Percentiles rank a stretch among this genome's conserved stretches.
Conservation (phyloP, 2,113 vertebrate genomes). For the Percina caprodes region DNA sequence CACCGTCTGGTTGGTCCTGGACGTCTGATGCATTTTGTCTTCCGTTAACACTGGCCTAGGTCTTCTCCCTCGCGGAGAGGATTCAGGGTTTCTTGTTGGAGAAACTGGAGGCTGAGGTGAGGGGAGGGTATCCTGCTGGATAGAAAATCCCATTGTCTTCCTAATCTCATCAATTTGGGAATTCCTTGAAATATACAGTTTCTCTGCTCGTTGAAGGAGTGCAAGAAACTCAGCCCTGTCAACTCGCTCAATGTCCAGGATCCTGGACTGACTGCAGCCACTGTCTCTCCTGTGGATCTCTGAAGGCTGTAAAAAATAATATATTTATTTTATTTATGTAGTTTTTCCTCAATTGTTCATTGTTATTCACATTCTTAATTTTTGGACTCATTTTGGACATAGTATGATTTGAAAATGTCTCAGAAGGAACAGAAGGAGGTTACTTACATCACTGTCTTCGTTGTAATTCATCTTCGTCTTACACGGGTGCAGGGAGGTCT, state of each 20-base stretch:
- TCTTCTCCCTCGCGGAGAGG: not conserved
- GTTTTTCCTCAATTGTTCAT: not conserved
- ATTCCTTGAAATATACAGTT: not conserved
- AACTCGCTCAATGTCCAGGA: slow-evolving; percentile 3
- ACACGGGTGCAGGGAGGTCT: not conserved
- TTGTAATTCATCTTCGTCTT: not conserved
- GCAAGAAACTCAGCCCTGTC: not conserved
- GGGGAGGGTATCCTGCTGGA: not conserved
- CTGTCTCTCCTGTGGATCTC: not conserved
- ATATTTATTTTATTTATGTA: not conserved
- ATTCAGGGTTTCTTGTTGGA: not conserved
- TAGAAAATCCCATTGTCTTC: not conserved
- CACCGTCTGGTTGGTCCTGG: not conserved
- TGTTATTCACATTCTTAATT: no score
- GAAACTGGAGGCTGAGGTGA: not conserved
- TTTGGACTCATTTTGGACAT: not conserved
- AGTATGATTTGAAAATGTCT: not conserved
- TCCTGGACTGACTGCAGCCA: not conserved
- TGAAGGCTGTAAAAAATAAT: not conserved
- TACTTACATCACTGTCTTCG: not conserved
- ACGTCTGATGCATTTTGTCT: not conserved
- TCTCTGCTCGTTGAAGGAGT: not conserved
- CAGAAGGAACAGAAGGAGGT: not conserved
- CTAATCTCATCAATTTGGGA: not conserved
- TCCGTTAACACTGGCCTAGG: not conserved